Evolutionary conservation across 2,797 vertebrate species (phyloP).

Genomic region (Vespertilio murinus): DNA sequence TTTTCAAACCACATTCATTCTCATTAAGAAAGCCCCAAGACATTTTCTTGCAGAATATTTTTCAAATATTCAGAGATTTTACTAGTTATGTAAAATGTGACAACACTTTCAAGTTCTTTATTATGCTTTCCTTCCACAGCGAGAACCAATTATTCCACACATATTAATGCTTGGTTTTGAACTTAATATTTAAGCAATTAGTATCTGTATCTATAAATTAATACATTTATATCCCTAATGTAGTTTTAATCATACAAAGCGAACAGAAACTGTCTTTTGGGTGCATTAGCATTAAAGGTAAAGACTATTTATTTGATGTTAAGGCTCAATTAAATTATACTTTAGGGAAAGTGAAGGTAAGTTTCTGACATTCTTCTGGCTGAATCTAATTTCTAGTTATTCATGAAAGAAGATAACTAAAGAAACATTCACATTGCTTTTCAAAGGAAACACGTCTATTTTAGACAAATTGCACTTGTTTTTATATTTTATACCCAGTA

Average conservation of each 20-base stretch:
- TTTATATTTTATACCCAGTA: conserved; percentile 79
- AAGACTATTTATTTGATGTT: conserved; percentile 83
- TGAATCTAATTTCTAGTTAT: conserved; percentile 73
- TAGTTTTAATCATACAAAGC: conserved; percentile 86
- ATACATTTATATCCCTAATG: conserved; percentile 86
- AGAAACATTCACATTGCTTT: conserved; percentile 74
- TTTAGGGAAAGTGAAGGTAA: conserved; percentile 58
- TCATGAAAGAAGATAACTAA: conserved; percentile 71
- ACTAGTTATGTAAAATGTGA: conserved; percentile 89
- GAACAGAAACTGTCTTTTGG: conserved; percentile 81
- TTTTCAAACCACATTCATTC: conserved; percentile 90
- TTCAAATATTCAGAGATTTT: conserved; percentile 88
- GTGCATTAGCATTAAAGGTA: conserved; percentile 77
- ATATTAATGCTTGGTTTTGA: conserved; percentile 84
- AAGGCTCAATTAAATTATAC: conserved; percentile 77
- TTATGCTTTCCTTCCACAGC: conserved; percentile 86
- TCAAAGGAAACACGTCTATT: conserved; percentile 76
- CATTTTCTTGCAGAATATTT: conserved; percentile 88
- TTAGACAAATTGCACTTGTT: conserved; percentile 80
- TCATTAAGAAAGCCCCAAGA: conserved; percentile 89
- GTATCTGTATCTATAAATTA: conserved; percentile 87
- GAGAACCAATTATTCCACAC: conserved; percentile 88
- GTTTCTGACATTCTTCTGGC: conserved; percentile 70
- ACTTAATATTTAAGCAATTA: conserved; percentile 88
- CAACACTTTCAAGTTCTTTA: conserved; percentile 91